Evolutionary conservation across 2,888 invertebrate genomes (phyloP).

Genomic region (Glomeris marginata): DNA sequence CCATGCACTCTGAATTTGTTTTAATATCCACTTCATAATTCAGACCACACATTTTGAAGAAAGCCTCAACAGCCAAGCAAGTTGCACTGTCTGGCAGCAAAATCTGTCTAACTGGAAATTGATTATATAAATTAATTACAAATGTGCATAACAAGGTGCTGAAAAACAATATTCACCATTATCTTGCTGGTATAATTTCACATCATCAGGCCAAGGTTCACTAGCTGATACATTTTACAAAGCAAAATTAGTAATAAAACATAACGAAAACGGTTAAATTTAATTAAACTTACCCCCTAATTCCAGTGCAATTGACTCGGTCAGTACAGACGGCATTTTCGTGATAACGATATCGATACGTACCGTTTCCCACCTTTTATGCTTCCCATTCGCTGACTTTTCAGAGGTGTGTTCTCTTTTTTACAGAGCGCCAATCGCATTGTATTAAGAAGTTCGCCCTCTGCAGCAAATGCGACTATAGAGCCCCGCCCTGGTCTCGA

Average conservation of each 20-base stretch:
- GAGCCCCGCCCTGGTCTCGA: no score
- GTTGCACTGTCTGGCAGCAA: constrained; percentile 85
- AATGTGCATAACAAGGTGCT: no score
- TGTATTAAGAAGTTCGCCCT: no score
- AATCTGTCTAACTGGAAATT: constrained; percentile 65
- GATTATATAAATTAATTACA: no score
- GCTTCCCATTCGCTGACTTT: no score
- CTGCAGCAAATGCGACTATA: no score
- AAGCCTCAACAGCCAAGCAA: constrained; percentile 82
- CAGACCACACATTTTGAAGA: constrained; percentile 79
- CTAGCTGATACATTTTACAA: constrained; percentile 43
- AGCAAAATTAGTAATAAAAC: neutral
- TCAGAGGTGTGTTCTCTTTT: no score
- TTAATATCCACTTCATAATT: constrained; percentile 64
- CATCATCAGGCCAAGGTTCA: constrained; percentile 83
- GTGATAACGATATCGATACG: no score
- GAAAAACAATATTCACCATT: constrained; percentile 35
- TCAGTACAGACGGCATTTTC: constrained; percentile 10
- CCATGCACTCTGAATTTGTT: constrained; percentile 92
- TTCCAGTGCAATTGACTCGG: constrained; percentile 15
- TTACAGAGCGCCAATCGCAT: no score
- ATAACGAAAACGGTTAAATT: neutral
- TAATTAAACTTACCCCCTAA: constrained; percentile 12
- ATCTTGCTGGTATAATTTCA: constrained; percentile 70
- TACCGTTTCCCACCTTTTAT: no score